These are phyloP conservation scores for Pseudochaenichthys georgianus DNA, from an alignment of 2,797 vertebrate species.

Conservation along the genomic window DNA sequence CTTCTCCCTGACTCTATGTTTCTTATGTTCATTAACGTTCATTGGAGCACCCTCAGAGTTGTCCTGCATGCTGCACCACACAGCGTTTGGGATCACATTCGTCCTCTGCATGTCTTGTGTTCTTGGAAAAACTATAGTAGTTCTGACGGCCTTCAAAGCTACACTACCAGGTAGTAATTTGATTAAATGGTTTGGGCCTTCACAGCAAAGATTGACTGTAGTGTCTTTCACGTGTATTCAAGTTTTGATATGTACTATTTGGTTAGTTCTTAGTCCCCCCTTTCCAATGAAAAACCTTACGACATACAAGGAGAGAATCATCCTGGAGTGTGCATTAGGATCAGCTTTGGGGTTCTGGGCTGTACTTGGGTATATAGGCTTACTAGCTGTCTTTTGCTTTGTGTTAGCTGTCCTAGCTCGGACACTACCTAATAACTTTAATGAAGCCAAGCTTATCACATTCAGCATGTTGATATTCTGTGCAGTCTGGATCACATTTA, in stretches of 20 bases:
- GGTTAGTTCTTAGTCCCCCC: constrained; percentile 43
- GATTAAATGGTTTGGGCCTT: constrained; percentile 80
- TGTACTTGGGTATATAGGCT: too few species aligned
- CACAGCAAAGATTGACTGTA: constrained; percentile 76
- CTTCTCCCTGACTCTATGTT: constrained; percentile 78
- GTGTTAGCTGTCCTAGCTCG: too few species aligned
- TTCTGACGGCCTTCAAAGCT: constrained; percentile 77
- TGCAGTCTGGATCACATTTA: too few species aligned
- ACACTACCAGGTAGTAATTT: constrained; percentile 75
- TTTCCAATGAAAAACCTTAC: too few species aligned
- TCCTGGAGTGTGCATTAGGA: too few species aligned
- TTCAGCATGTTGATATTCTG: too few species aligned
- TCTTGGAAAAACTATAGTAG: constrained; percentile 77
- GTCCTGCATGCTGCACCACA: constrained; percentile 80
- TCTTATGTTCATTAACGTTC: constrained; percentile 79
- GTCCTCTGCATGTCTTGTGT: constrained; percentile 76
- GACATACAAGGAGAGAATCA: too few species aligned
- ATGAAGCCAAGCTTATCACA: too few species aligned
- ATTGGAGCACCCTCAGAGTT: constrained; percentile 75
- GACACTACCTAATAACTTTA: too few species aligned
- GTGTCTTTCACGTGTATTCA: constrained; percentile 75
- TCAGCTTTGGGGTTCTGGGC: too few species aligned
- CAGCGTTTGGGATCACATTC: constrained; percentile 75
- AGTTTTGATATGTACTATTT: constrained; percentile 74
- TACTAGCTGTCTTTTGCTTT: too few species aligned